Percentiles rank a stretch among this genome's conserved stretches.
phyloP scores from a whole-genome alignment of 1,140 invertebrate species.

The Asobara japonica region DNA sequence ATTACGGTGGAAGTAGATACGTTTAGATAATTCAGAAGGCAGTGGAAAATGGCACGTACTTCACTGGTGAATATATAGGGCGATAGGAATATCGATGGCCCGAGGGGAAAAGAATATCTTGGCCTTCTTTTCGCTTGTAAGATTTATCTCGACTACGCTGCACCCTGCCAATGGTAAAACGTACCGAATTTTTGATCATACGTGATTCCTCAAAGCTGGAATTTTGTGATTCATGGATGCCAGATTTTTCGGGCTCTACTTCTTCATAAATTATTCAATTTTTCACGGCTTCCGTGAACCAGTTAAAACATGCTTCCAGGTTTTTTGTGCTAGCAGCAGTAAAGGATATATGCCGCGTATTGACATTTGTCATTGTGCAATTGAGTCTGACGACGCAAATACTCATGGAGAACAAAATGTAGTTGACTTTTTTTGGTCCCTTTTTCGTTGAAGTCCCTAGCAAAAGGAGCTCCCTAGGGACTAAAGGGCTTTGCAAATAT shows the following conservation, averaged over 20 bases:
- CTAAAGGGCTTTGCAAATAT: too few relatives aligned
- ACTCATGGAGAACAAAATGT: too few relatives aligned
- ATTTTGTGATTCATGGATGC: background rate
- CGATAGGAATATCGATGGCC: conserved; percentile 27
- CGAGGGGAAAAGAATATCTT: background rate
- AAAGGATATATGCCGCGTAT: too few relatives aligned
- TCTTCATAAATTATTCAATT: background rate
- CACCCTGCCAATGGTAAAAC: background rate
- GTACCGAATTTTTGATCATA: conserved; percentile 11
- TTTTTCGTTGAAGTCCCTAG: too few relatives aligned
- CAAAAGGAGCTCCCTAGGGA: too few relatives aligned
- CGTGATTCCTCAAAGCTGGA: conserved; percentile 16
- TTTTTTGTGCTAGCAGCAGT: too few relatives aligned
- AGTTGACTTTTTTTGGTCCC: too few relatives aligned
- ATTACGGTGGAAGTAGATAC: conserved; percentile 12
- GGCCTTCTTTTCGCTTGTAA: background rate
- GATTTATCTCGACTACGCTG: conserved; percentile 27
- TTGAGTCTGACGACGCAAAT: too few relatives aligned
- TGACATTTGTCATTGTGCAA: too few relatives aligned
- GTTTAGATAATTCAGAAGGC: conserved; percentile 17
- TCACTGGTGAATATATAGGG: background rate
- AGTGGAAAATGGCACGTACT: background rate
- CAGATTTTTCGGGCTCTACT: background rate
- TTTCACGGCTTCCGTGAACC: background rate
- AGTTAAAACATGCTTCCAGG: background rate